These are phyloP conservation scores for Hyperoodon ampullatus DNA, from an alignment of 2,113 vertebrate genomes.

Conservation along the genomic window DNA sequence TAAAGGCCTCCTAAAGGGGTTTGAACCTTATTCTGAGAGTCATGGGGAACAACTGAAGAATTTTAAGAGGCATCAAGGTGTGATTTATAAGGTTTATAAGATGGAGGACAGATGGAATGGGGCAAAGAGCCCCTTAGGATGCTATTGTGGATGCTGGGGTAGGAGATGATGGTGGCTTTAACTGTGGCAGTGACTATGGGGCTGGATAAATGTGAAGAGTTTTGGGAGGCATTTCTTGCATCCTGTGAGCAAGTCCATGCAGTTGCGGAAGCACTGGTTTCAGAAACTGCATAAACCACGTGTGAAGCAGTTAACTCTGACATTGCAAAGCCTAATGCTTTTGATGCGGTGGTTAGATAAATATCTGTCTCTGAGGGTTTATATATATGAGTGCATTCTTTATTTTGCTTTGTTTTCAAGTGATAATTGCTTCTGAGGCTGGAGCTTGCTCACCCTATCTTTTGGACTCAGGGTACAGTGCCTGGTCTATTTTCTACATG, in stretches of 20 bases:
- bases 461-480: constrained; percentile 83
- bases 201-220: too few species aligned
- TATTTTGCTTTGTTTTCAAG: constrained; percentile 55
- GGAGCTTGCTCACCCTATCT: constrained; percentile 81
- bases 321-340: background rate
- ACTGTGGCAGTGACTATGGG: too few species aligned
- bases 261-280: background rate
- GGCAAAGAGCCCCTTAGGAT: background rate
- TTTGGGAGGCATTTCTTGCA: background rate
- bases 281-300: background rate
- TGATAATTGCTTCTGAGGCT: constrained; percentile 85
- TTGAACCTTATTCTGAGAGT: background rate
- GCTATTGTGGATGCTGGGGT: background rate
- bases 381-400: background rate
- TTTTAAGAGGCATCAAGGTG: background rate
- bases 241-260: background rate
- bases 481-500: constrained; percentile 94
- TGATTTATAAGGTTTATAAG: background rate
- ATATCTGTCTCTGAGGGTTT: background rate
- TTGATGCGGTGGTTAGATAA: background rate
- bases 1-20: background rate
- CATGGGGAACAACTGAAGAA: background rate
- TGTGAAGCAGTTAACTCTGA: background rate
- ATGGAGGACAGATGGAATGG: background rate
- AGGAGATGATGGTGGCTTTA: background rate